Conservation (phyloP, 1,140 invertebrate species). For the Hetaerina americana region DNA sequence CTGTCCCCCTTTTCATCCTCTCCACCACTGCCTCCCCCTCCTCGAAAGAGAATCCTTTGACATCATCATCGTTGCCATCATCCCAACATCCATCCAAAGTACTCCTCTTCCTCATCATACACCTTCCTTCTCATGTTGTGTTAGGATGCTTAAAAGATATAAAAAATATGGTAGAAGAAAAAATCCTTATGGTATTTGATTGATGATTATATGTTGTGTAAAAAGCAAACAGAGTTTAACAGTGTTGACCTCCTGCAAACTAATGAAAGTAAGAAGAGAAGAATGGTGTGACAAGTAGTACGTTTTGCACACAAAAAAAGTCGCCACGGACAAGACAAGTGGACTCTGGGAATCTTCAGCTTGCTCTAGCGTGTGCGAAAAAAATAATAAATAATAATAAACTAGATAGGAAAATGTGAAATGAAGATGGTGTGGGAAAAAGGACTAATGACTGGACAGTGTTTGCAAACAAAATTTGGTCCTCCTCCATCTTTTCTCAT, state of each 20-base stretch:
- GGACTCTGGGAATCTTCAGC: neutral
- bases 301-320: neutral
- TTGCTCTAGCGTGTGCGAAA: neutral
- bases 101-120: neutral
- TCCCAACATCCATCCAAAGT: neutral
- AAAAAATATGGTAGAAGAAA: conserved; percentile 1
- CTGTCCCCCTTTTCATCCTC: neutral
- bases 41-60: too few species aligned
- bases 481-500: neutral
- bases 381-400: conserved; percentile 1
- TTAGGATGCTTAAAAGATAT: neutral
- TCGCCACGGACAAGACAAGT: neutral
- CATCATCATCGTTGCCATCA: neutral
- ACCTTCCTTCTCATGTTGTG: neutral
- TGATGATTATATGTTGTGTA: neutral
- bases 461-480: neutral
- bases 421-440: neutral
- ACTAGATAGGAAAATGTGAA: neutral
- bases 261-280: neutral
- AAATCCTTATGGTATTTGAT: neutral
- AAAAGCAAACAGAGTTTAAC: neutral
- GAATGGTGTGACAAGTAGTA: neutral
- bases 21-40: too few species aligned
- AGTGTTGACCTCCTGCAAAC: neutral
- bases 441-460: neutral